Conservation (phyloP, 2,797 vertebrate species). For the Ceyx erithaca region DNA sequence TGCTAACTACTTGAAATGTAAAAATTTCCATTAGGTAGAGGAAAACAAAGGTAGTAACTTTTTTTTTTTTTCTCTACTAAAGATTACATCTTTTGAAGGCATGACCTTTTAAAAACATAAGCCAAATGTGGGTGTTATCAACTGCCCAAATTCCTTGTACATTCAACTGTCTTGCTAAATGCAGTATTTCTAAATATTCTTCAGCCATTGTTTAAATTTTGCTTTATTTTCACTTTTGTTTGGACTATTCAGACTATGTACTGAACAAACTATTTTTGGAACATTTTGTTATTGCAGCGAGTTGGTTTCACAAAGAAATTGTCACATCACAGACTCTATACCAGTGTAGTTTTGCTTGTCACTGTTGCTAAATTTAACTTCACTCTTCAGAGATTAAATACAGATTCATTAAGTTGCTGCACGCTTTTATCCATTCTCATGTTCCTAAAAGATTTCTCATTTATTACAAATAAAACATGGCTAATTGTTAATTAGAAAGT, state of each 20-base stretch:
- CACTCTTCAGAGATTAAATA: constrained; percentile 50
- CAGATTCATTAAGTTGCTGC: constrained; percentile 40
- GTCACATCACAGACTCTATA: neutral
- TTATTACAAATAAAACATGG: constrained; percentile 67
- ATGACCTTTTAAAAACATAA: neutral
- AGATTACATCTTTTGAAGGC: neutral
- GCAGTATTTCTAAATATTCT: neutral
- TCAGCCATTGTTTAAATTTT: neutral
- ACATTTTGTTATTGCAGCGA: neutral
- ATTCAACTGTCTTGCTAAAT: neutral
- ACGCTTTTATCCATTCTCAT: constrained; percentile 33
- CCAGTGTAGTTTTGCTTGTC: neutral
- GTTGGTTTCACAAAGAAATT: constrained; percentile 11
- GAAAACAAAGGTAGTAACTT: neutral
- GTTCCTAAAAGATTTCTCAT: constrained; percentile 60
- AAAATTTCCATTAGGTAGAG: neutral
- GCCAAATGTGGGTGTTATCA: neutral
- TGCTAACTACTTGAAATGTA: neutral
- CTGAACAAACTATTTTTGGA: neutral
- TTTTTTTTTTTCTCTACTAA: neutral
- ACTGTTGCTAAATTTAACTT: constrained; percentile 43
- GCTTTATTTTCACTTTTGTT: neutral
- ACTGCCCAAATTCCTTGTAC: neutral
- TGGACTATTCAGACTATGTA: neutral
- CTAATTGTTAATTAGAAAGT: constrained; percentile 71